Conservation (phyloP, 2,797 vertebrate genomes). For the Myotis planiceps region DNA sequence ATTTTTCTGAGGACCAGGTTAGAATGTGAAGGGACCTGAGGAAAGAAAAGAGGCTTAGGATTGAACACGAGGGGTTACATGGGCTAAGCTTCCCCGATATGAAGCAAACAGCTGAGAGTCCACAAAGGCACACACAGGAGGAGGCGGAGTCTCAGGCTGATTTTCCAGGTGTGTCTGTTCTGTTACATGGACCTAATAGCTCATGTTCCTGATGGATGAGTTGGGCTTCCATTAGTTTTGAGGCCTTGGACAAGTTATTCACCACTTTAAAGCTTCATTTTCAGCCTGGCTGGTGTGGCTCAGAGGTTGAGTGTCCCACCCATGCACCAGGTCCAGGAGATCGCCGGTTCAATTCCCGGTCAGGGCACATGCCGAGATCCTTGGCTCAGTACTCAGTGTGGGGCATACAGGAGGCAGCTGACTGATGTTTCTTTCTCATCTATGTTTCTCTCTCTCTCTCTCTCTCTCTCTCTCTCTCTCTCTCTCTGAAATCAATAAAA, state of each 20-base stretch:
- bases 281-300: not conserved
- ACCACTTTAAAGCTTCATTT: constrained; percentile 1
- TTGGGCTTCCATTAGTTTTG: not conserved
- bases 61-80: not conserved
- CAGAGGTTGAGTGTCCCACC: too few relatives aligned
- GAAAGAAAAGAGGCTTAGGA: not conserved
- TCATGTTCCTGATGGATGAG: not conserved
- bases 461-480: too few relatives aligned
- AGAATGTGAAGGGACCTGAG: not conserved
- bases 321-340: too few relatives aligned
- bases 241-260: not conserved
- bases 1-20: not conserved
- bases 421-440: too few relatives aligned
- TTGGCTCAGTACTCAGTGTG: too few relatives aligned
- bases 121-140: not conserved
- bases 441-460: too few relatives aligned
- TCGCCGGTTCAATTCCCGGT: too few relatives aligned
- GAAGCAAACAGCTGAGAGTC: not conserved
- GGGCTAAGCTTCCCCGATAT: not conserved
- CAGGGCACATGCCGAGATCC: too few relatives aligned
- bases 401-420: too few relatives aligned
- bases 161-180: not conserved
- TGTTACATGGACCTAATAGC: not conserved
- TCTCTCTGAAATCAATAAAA: too few relatives aligned
- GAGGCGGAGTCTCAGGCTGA: not conserved